Percentiles rank a stretch among this genome's conserved stretches.
These are phyloP conservation scores for Megathymus violae DNA, from an alignment of 1,140 invertebrate genomes.

Conservation along the genomic window DNA sequence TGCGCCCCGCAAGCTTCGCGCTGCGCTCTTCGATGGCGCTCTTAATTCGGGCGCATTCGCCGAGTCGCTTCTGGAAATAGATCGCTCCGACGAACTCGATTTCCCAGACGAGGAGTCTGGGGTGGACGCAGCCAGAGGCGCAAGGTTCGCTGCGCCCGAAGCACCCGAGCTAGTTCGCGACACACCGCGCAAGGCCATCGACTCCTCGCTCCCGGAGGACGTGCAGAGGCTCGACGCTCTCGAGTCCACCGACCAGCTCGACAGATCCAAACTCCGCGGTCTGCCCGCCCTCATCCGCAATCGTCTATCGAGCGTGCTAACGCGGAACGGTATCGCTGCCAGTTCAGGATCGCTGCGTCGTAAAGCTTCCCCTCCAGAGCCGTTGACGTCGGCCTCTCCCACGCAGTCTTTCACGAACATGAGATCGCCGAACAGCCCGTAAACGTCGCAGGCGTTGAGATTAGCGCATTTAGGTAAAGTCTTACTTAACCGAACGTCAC, in stretches of 20 bases:
- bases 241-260: constrained; percentile 94
- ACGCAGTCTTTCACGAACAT: constrained; percentile 95
- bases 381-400: constrained; percentile 88
- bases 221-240: constrained; percentile 92
- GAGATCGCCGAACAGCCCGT: constrained; percentile 94
- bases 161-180: constrained; percentile 89
- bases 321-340: constrained; percentile 91
- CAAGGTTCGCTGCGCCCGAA: constrained; percentile 83
- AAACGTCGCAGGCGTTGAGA: constrained; percentile 90
- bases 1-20: constrained; percentile 64
- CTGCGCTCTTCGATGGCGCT: constrained; percentile 58
- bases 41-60: constrained; percentile 51
- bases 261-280: constrained; percentile 92
- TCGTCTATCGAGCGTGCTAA: constrained; percentile 91
- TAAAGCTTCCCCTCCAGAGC: constrained; percentile 89
- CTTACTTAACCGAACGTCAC: constrained; percentile 88
- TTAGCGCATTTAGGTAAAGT: constrained; percentile 89
- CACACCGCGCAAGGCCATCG: constrained; percentile 87
- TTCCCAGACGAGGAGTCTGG: constrained; percentile 68
- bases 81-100: constrained; percentile 68
- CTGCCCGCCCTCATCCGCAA: constrained; percentile 91
- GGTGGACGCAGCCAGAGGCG: constrained; percentile 60
- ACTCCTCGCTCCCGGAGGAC: constrained; percentile 92
- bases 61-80: constrained; percentile 69
- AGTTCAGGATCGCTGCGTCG: constrained; percentile 92